Evolutionary conservation across 2,888 invertebrate genomes (phyloP).

Genomic region (Sipha maydis): DNA sequence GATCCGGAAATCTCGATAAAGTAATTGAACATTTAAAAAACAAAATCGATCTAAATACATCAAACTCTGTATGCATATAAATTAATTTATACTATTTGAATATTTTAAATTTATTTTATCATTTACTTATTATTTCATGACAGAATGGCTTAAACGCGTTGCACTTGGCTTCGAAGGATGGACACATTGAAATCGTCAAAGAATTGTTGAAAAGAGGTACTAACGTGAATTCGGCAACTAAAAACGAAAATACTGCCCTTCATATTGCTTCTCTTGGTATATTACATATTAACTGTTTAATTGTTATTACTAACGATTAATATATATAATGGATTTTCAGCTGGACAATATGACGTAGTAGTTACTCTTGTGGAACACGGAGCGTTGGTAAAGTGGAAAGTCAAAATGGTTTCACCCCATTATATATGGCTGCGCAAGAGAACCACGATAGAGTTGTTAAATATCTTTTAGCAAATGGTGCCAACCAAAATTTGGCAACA

Average conservation of each 20-base stretch:
- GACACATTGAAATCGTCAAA: conserved; percentile 93
- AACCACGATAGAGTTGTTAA: conserved; percentile 97
- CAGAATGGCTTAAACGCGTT: conserved; percentile 98
- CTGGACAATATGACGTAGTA: conserved; percentile 97
- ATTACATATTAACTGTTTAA: background rate
- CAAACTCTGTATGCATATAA: conserved; percentile 89
- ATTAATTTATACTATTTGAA: background rate
- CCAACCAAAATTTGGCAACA: conserved; percentile 97
- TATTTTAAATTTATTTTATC: background rate
- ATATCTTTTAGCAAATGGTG: conserved; percentile 91
- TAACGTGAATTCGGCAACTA: conserved; percentile 96
- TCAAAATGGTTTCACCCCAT: conserved; percentile 97
- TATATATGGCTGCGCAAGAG: conserved; percentile 99
- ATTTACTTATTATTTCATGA: conserved; percentile 66
- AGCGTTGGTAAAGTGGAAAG: conserved; percentile 99
- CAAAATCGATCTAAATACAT: conserved; percentile 98
- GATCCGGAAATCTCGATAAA: conserved; percentile 97
- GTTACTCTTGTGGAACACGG: conserved; percentile 91
- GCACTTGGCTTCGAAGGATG: conserved; percentile 98
- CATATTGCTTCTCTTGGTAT: conserved; percentile 93
- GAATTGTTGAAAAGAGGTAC: conserved; percentile 94
- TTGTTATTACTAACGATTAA: conserved; percentile 20
- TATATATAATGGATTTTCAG: conserved; percentile 68
- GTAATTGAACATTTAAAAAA: conserved; percentile 96
- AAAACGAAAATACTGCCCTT: conserved; percentile 98